phyloP scores from a whole-genome alignment of 2,888 invertebrate species.

The Aphrophora alni region DNA sequence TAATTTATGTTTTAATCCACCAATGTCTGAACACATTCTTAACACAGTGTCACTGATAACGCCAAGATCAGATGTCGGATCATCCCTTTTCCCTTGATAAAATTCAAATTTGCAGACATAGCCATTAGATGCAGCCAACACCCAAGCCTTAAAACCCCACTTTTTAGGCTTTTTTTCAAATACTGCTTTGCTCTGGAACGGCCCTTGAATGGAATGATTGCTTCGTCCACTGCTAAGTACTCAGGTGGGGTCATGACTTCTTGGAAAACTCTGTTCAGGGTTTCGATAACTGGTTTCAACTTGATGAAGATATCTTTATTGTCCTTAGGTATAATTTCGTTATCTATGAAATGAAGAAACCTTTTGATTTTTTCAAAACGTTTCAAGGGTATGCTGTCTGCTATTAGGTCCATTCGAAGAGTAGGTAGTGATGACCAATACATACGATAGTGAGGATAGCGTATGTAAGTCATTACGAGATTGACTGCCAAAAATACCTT shows the following conservation, averaged over 20 bases:
- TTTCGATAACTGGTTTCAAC: slow-evolving; percentile 37
- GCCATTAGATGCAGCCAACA: slow-evolving; percentile 6
- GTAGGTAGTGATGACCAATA: slow-evolving; percentile 40
- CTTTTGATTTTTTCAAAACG: slow-evolving; percentile 43
- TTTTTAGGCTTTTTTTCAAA: slow-evolving; percentile 39
- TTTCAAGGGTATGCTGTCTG: slow-evolving; percentile 42
- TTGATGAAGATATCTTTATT: slow-evolving; percentile 44
- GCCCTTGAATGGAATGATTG: slow-evolving; percentile 48
- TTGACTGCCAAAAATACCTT: slow-evolving; percentile 41
- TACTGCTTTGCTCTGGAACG: slow-evolving; percentile 44
- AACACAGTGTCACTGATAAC: not conserved
- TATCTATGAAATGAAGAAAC: slow-evolving; percentile 43
- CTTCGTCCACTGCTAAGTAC: slow-evolving; percentile 44
- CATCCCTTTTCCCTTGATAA: slow-evolving; percentile 10
- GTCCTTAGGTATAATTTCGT: slow-evolving; percentile 35
- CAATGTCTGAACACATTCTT: not conserved
- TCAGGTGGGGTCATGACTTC: slow-evolving; percentile 39
- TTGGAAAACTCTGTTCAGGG: slow-evolving; percentile 33
- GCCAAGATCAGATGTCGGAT: not conserved
- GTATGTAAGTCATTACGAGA: slow-evolving; percentile 42
- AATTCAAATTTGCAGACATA: slow-evolving; percentile 17
- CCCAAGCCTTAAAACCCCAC: slow-evolving; percentile 36
- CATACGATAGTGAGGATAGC: slow-evolving; percentile 38
- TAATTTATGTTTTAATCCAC: slow-evolving; percentile 4
- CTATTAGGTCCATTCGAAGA: slow-evolving; percentile 40